Conservation (phyloP, 1,140 invertebrate species). For the Drosophila littoralis region DNA sequence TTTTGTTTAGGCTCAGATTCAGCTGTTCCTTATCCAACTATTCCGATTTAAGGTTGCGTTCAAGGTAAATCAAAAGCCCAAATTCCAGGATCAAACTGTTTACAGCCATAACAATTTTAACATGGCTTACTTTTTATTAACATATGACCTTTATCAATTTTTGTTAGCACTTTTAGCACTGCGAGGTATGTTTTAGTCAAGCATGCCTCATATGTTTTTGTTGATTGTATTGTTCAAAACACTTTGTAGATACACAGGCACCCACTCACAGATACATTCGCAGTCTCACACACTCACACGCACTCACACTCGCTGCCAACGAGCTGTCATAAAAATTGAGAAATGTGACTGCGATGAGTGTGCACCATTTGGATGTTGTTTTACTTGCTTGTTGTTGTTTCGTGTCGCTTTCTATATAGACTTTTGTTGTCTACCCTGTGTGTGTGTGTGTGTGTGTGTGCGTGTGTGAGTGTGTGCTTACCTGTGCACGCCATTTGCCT, state of each 20-base stretch:
- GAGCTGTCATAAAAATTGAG: constrained; percentile 75
- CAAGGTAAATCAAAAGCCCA: too few relatives aligned
- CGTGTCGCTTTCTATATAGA: constrained; percentile 44
- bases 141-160: too few relatives aligned
- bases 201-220: constrained; percentile 2
- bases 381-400: constrained; percentile 2
- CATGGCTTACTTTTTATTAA: too few relatives aligned
- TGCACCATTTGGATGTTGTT: constrained; percentile 58
- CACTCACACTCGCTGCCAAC: constrained; percentile 1
- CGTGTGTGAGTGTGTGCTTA: not conserved
- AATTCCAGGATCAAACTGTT: too few relatives aligned
- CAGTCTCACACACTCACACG: constrained; percentile 4
- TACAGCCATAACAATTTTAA: too few relatives aligned
- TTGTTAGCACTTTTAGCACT: too few relatives aligned
- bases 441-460: not conserved
- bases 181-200: not conserved
- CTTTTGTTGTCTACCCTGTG: not conserved
- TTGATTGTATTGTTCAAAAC: constrained; percentile 18
- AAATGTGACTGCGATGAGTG: constrained; percentile 65
- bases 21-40: too few relatives aligned
- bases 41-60: too few relatives aligned
- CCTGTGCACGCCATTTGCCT: constrained; percentile 56
- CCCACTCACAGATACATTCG: constrained; percentile 7
- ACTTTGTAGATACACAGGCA: constrained; percentile 28
- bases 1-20: too few relatives aligned